phyloP scores from a whole-genome alignment of 2,888 invertebrate genomes.

The Diachrysia chrysitis region DNA sequence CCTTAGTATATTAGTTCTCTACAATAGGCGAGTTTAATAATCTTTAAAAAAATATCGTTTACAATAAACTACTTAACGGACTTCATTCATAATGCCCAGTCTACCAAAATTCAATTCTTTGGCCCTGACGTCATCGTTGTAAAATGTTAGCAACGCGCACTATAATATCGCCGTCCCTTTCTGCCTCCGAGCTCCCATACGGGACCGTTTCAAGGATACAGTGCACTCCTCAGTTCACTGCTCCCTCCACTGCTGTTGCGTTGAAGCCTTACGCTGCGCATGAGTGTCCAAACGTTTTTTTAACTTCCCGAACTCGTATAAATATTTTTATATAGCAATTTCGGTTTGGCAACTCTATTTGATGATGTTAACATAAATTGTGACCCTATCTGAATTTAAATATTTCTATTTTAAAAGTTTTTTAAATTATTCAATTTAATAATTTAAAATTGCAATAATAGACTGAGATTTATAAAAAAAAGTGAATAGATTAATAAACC shows the following conservation, averaged over 20 bases:
- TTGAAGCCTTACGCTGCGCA: conserved; percentile 73
- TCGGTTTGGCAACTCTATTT: conserved; percentile 9
- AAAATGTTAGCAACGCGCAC: conserved; percentile 76
- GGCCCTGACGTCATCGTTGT: conserved; percentile 77
- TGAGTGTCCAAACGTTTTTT: conserved; percentile 55
- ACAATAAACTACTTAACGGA: background rate
- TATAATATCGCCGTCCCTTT: conserved; percentile 72
- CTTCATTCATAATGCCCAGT: background rate
- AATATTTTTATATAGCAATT: conserved; percentile 28
- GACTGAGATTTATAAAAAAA: background rate
- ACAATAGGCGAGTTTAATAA: background rate
- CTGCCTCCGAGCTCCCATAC: conserved; percentile 75
- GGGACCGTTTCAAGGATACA: conserved; percentile 82
- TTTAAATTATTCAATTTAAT: background rate
- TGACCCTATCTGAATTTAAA: background rate
- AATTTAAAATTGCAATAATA: background rate
- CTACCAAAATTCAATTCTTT: conserved; percentile 54
- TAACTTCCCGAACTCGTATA: conserved; percentile 52
- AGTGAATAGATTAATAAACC: background rate
- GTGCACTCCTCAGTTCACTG: conserved; percentile 85
- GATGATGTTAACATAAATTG: background rate
- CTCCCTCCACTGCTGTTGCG: conserved; percentile 74
- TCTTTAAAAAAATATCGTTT: background rate
- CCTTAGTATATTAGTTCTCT: background rate
- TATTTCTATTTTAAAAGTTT: background rate